A percentile compares a stretch with the other conserved stretches of the same genome.
These are phyloP conservation scores for Candoia aspera DNA, from an alignment of 2,113 vertebrate genomes.

Conservation along the genomic window DNA sequence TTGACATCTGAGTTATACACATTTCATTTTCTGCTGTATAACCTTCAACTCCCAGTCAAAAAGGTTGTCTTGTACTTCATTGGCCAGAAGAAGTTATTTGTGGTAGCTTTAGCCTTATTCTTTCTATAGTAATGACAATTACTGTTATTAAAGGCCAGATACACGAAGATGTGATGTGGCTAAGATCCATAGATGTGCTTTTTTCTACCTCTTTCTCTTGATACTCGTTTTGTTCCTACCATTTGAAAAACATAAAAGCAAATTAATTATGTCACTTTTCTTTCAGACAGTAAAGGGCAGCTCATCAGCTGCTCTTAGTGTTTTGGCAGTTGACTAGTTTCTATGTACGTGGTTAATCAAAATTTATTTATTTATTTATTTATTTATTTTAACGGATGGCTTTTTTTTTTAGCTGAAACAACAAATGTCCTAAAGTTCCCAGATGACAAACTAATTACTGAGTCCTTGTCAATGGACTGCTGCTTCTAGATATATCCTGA, in stretches of 20 bases:
- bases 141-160: conserved; percentile 25
- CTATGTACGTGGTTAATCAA: not conserved
- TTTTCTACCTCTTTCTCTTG: not conserved
- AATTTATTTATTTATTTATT: not conserved
- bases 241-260: conserved; percentile 19
- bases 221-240: conserved; percentile 18
- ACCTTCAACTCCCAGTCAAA: conserved; percentile 62
- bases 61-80: conserved; percentile 33
- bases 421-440: not conserved
- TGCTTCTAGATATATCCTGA: not conserved
- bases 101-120: conserved; percentile 47
- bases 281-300: conserved; percentile 46
- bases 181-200: not conserved
- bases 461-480: not conserved
- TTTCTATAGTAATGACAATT: not conserved
- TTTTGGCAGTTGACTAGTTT: conserved; percentile 40
- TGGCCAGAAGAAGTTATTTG: not conserved
- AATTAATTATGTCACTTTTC: conserved; percentile 36
- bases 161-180: not conserved
- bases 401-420: not conserved
- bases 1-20: conserved; percentile 59
- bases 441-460: not conserved
- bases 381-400: not conserved
- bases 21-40: conserved; percentile 32
- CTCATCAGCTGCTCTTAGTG: conserved; percentile 10